Evolutionary conservation across 2,888 invertebrate species (phyloP).

Genomic region (Drosophila antonietae): DNA sequence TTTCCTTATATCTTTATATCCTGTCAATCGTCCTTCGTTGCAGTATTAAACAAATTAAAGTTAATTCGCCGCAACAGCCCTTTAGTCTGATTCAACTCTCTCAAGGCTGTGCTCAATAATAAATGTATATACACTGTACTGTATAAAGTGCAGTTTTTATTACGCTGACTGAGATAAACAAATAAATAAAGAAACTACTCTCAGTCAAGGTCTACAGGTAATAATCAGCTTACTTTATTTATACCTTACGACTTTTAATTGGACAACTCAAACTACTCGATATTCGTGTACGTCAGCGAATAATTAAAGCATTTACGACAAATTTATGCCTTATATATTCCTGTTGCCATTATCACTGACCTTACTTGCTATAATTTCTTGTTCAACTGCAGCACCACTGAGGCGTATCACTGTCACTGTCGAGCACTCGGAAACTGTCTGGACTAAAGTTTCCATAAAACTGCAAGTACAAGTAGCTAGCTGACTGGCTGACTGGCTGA

Average conservation of each 20-base stretch:
- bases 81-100: neutral
- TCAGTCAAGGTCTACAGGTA: slow-evolving; percentile 38
- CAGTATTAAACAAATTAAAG: neutral
- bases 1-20: neutral
- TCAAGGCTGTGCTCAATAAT: neutral
- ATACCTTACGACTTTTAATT: slow-evolving; percentile 23
- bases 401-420: slow-evolving; percentile 11
- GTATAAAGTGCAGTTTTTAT: slow-evolving; percentile 1
- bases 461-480: slow-evolving; percentile 15
- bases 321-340: slow-evolving; percentile 13
- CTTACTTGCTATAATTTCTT: slow-evolving; percentile 18
- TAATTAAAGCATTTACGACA: slow-evolving; percentile 2
- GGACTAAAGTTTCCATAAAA: neutral
- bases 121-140: too few relatives aligned
- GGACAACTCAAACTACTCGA: slow-evolving; percentile 1
- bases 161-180: slow-evolving; percentile 1
- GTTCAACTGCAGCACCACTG: slow-evolving; percentile 4
- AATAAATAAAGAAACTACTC: slow-evolving; percentile 33
- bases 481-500: neutral
- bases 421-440: slow-evolving; percentile 11
- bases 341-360: slow-evolving; percentile 42
- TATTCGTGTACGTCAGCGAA: neutral
- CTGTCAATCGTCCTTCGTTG: neutral
- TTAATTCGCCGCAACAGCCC: neutral
- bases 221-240: slow-evolving; percentile 27